Evolutionary conservation across 2,113 vertebrate genomes (phyloP).

Genomic region (Sylvilagus bachmani): DNA sequence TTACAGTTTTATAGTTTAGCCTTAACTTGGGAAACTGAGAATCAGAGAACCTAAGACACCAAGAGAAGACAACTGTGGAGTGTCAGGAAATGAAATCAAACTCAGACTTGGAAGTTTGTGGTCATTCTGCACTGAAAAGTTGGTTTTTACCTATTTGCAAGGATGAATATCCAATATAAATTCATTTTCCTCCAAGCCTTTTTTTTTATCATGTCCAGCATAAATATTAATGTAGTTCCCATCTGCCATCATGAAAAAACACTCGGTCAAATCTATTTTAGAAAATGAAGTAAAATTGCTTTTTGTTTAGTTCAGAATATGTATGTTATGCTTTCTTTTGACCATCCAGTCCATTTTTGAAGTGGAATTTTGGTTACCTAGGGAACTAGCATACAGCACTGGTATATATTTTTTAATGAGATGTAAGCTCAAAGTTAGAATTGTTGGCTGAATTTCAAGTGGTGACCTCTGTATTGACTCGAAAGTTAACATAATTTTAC

Average conservation of each 20-base stretch:
- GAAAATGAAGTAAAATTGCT: constrained; percentile 72
- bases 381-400: constrained; percentile 73
- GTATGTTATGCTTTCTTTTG: constrained; percentile 68
- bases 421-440: constrained; percentile 66
- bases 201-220: constrained; percentile 62
- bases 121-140: not conserved
- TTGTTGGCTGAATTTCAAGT: constrained; percentile 78
- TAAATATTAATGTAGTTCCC: constrained; percentile 81
- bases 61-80: not conserved
- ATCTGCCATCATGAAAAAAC: constrained; percentile 76
- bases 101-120: not conserved
- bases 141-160: constrained; percentile 51
- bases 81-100: not conserved
- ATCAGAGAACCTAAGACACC: not conserved
- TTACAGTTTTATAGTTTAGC: not conserved
- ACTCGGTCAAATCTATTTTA: constrained; percentile 80
- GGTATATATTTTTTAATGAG: constrained; percentile 35
- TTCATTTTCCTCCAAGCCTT: constrained; percentile 21
- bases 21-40: constrained; percentile 19
- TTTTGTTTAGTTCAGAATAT: constrained; percentile 61
- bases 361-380: constrained; percentile 74
- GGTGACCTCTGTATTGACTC: constrained; percentile 61
- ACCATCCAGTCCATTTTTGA: constrained; percentile 69
- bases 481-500: constrained; percentile 48
- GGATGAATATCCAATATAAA: constrained; percentile 40